Evolutionary conservation across 2,888 invertebrate species (phyloP), one percentile per base, ranked within the genome.

Genomic region (Matsumyia berberina): DNA sequence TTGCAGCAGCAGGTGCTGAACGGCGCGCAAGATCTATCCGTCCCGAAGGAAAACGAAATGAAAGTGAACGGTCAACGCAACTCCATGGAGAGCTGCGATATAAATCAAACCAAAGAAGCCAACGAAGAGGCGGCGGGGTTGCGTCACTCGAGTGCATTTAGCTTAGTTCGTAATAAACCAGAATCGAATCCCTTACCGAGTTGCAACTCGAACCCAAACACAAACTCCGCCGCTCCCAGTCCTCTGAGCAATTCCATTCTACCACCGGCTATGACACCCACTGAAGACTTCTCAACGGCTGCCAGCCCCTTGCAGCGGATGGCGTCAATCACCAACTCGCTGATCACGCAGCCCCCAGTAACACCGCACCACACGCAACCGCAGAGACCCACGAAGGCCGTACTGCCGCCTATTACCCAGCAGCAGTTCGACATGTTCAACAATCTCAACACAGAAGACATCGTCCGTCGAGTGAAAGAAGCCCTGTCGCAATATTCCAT

Each of bases 391-490:
- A 94, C 98, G 89, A 98, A 98, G 93, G 98, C 98, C 33, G 98
- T 99, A 55, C 94, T 99, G 88, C 98, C 99, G 46, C 99, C 99
- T 2, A 98, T 99, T 87, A 99, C 99, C 0, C 99, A 99, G 91
- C 98, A 99, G 89, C 99, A 99, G 91, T 99, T 99, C 92, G 99
- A 99, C 92, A 95, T 97, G 93, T 99, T 98, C 93, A 97, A 98
- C 91, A 97, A 97, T 91, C 94, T 99, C 87, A 99, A 99, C 92
- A 99, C 99, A 0, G 99, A 99, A 92, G 99, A 99, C 87, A 97
- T 99, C 88, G 99, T 99, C 67, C 96, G 98, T 89, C 96, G 97
- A 92, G 97, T 98, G 19, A 98, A 98, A 92, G 98, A 98, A 92
- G 97, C 97, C 88, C 92, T 98, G 70, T 97, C 97, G 88, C 98